A percentile compares a stretch with the other conserved stretches of the same genome.
Conservation (phyloP, 2,888 invertebrate species). For the Folsomia candida region DNA sequence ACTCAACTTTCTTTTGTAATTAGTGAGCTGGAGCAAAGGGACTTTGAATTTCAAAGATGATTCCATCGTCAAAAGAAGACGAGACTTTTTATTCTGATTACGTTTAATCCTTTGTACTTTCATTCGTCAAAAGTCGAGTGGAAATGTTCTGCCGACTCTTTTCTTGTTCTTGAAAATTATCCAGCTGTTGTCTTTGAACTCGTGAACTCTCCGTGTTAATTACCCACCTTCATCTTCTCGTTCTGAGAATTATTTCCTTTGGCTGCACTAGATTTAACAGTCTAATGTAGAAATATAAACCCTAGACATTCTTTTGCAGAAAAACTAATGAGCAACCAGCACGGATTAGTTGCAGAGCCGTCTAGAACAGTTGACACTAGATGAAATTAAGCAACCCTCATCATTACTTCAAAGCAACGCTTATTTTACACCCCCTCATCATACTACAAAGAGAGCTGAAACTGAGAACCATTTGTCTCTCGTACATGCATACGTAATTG, state of each 20-base stretch:
- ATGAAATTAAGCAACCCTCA: background rate
- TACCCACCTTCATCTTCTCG: background rate
- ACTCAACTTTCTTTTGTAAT: background rate
- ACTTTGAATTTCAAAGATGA: background rate
- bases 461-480: too few relatives aligned
- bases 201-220: background rate
- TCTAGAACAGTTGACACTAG: background rate
- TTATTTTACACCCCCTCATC: too few relatives aligned
- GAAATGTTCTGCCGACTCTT: background rate
- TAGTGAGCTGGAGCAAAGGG: background rate
- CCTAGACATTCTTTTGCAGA: background rate
- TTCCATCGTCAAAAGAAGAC: background rate
- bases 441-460: too few relatives aligned
- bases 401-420: background rate
- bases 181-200: background rate
- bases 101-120: background rate
- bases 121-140: background rate
- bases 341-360: background rate
- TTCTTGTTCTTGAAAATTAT: background rate
- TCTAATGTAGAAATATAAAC: background rate
- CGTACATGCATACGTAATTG: too few relatives aligned
- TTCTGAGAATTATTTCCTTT: background rate
- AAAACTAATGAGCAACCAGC: background rate
- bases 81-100: background rate
- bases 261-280: background rate